Base-by-base conservation (phyloP, 1,140 invertebrate species). In the Drosophila nebulosa region DNA sequence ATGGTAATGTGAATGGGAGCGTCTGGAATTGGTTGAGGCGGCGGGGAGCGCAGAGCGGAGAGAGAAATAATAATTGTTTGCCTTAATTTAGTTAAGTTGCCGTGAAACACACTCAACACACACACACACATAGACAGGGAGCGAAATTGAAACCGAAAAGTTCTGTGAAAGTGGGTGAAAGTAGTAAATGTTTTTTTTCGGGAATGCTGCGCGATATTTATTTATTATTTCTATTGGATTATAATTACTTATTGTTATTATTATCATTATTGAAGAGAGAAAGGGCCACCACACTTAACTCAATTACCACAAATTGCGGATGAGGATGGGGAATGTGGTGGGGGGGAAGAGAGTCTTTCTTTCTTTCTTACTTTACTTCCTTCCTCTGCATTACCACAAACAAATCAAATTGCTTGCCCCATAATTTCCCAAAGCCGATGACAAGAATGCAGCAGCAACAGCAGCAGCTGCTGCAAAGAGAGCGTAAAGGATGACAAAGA, bases 171-270 rank as follows among this genome's bases (percentile, higher is more conserved):
- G 81, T 80, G 39, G 18, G 80, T 86, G 81, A 85, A 86, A 85
- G 69, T 79, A 85, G 65, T 79, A 80, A 86, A 86, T 86, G 39
- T 46, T 46, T n/a, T n/a, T n/a, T n/a, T n/a, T n/a, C n/a, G 27
- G 30, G 39, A 46, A 46, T 46, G 9, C 39, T 46, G 39, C 9
- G 39, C 2, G 7, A 39, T 16, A 46, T 80, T 77, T 86, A 69
- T 86, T 86, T 85, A 80, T 85, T 85, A 85, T 85, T 85, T 85
- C 80, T 32, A 86, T 85, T 86, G 81, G 74, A 85, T 85, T 85
- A 85, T 86, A 85, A 46, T 46, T 46, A 46, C 39, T 46, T 46
- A 46, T 46, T 46, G 39, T 46, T 46, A 46, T 46, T 46, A 46
- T 46, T 46, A 46, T 46, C 39, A 85, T 85, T 86, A 85, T 60